Percentiles rank a stretch among this genome's conserved stretches.
phyloP scores from a whole-genome alignment of 1,140 invertebrate genomes.

The Prorops nasuta region DNA sequence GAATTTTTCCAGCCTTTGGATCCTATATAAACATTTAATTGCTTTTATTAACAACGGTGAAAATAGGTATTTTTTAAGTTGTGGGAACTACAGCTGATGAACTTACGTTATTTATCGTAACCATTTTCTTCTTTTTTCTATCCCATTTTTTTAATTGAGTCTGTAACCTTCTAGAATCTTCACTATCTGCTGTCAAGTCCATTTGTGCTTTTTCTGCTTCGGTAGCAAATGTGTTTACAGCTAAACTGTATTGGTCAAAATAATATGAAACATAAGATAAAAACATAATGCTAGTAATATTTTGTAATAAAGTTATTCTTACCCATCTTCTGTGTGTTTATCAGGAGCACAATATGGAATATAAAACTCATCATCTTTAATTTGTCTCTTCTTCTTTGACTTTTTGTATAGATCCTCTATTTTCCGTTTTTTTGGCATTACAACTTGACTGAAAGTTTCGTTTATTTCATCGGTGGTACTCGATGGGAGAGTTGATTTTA shows the following conservation, averaged over 20 bases:
- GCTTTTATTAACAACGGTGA: background rate
- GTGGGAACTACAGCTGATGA: no score
- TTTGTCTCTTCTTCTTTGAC: slow-evolving; percentile 59
- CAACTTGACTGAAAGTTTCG: slow-evolving; percentile 54
- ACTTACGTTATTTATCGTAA: slow-evolving; percentile 66
- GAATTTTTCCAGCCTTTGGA: slow-evolving; percentile 75
- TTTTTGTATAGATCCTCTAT: slow-evolving; percentile 60
- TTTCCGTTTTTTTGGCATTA: slow-evolving; percentile 62
- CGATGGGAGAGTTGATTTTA: slow-evolving; percentile 26
- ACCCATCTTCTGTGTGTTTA: slow-evolving; percentile 86
- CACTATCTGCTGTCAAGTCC: slow-evolving; percentile 79
- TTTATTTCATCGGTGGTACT: slow-evolving; percentile 47
- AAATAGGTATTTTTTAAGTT: background rate
- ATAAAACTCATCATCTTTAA: slow-evolving; percentile 76
- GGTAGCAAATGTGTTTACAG: slow-evolving; percentile 72
- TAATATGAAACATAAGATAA: slow-evolving; percentile 11
- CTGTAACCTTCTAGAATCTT: slow-evolving; percentile 61
- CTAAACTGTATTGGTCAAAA: slow-evolving; percentile 56
- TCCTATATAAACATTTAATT: slow-evolving; percentile 42
- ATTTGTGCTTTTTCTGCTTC: slow-evolving; percentile 73
- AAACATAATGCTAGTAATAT: slow-evolving; percentile 6
- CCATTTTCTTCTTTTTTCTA: slow-evolving; percentile 89
- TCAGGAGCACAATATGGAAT: slow-evolving; percentile 84
- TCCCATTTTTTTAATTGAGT: slow-evolving; percentile 76
- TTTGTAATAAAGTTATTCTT: no score